Evolutionary conservation across 37 sponge, comb jelly and placozoan genomes (phyloP), one percentile per base, ranked within the genome.

Genomic region (Beroe forskalii): DNA sequence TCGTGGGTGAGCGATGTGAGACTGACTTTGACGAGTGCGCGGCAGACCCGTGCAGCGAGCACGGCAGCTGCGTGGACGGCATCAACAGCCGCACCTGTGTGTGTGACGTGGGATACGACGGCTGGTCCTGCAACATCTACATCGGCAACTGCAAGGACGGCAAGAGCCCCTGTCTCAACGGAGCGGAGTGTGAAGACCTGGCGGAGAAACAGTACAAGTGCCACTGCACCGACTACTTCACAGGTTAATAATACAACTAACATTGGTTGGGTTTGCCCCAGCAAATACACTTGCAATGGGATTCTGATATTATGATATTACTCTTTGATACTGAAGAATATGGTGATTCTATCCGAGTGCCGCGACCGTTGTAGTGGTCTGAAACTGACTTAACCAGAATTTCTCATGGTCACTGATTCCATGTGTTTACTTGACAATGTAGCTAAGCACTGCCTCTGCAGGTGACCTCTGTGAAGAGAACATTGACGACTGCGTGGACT

Each of bases 391-490:
- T n/a, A n/a, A n/a, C n/a, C n/a, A n/a, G n/a, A n/a, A n/a, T n/a
- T n/a, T n/a, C n/a, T n/a, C n/a, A n/a, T n/a, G n/a, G n/a, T n/a
- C n/a, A n/a, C n/a, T n/a, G n/a, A n/a, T n/a, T n/a, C n/a, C n/a
- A n/a, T n/a, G n/a, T n/a, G n/a, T n/a, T n/a, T n/a, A n/a, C n/a
- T n/a, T n/a, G n/a, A n/a, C n/a, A n/a, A n/a, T n/a, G n/a, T n/a
- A n/a, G n/a, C n/a, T n/a, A n/a, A n/a, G n/a, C n/a, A n/a, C n/a
- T n/a, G n/a, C n/a, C n/a, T n/a, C n/a, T n/a, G n/a, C 55, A 48
- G 86, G 86, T 41, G 86, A 80, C 2, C 86, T 80, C 48, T 80
- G 86, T 42, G 86, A 41, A 1, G 86, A 80, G 55, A 80, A 80
- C 22, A 80, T 80, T 20, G 86, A 80, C 31, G 86, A 80, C 55